phyloP scores from a whole-genome alignment of 2,797 vertebrate genomes.

The Petrocephalus sullivani region DNA sequence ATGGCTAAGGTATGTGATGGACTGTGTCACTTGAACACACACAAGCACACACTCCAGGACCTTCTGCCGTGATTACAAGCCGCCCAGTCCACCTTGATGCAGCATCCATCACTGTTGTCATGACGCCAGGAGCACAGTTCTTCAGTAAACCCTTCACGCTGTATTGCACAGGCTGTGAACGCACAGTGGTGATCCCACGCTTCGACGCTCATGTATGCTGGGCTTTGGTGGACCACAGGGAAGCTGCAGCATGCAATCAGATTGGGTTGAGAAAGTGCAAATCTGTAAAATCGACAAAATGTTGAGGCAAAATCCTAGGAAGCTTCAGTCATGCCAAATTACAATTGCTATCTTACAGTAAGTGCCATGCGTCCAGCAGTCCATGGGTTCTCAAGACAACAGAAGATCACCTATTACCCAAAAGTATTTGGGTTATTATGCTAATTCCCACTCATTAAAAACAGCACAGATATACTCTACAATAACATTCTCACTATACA shows the following conservation, averaged over 20 bases:
- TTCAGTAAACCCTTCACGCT: neutral
- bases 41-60: neutral
- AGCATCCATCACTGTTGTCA: neutral
- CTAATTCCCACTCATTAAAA: neutral
- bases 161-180: neutral
- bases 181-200: neutral
- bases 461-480: neutral
- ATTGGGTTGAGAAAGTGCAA: neutral
- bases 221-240: neutral
- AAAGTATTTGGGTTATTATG: neutral
- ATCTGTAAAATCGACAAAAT: neutral
- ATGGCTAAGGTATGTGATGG: neutral
- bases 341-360: neutral
- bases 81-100: neutral
- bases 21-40: neutral
- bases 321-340: neutral
- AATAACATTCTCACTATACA: neutral
- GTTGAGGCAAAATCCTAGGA: neutral
- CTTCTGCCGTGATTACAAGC: neutral
- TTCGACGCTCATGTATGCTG: neutral
- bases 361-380: neutral
- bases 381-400: neutral
- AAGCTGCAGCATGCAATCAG: neutral
- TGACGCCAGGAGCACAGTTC: neutral
- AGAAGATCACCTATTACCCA: neutral